Evolutionary conservation across 2,113 vertebrate species (phyloP), one percentile per base, ranked within the genome.

Genomic region (Galeopterus variegatus): DNA sequence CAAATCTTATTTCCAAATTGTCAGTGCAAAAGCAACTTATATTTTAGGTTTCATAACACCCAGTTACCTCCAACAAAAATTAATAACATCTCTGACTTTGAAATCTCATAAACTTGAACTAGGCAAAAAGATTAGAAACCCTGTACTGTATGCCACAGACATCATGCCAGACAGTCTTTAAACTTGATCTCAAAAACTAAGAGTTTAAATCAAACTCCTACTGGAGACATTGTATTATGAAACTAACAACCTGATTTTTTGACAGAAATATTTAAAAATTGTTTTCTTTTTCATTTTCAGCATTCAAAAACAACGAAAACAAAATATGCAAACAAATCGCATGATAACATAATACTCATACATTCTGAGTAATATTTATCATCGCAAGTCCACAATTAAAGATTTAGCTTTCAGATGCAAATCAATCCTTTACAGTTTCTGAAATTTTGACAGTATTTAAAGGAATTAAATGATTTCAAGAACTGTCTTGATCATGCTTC

Each of bases 361-460:
- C 50, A 93, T 89, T 79, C 77, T 79, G 93, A 88, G 58, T 56
- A 83, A 54, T 81, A 91, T 69, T 79, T 62, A 79, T 72, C 93
- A 94, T n/a, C 85, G 95, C 26, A 95, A 92, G 56, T 79, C 21
- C 52, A 79, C 73, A 94, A 23, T 48, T 67, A 87, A 92, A 93
- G 54, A 93, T 60, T 89, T 80, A 88, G 67, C 72, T 92, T 95
- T 93, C 31, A 79, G 58, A 79, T 52, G 60, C 45, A 94, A 95
- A 95, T 94, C 64, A 94, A 33, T 75, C 56, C 50, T 80, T 48
- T 41, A 92, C 8, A 82, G 45, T 79, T 92, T 95, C 56, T 93
- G 85, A 97, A 94, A 94, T 77, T 86, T 56, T 97, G 70, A 96
- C 36, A 84, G 28, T 64, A 88, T 90, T 97, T 92, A 85, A 96